Evolutionary conservation across 2,113 vertebrate species (phyloP), one percentile per base, ranked within the genome.

Genomic region (Tetrao urogallus): DNA sequence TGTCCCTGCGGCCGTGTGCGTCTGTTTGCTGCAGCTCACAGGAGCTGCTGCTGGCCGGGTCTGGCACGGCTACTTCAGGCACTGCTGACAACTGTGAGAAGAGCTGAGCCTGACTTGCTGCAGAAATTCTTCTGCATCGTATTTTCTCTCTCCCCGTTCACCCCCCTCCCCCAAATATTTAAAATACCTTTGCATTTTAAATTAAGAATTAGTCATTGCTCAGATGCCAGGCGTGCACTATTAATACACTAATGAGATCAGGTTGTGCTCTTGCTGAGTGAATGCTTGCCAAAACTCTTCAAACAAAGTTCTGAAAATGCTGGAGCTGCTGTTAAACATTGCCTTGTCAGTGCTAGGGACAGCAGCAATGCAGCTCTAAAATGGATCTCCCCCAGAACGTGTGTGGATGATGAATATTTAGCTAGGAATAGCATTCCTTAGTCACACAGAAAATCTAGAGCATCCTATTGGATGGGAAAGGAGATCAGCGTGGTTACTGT

Each of bases 101-200:
- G 78, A 84, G 50, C 57, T 18, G 34, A 79, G 74, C 30, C 21
- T 36, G 57, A 8, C 70, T 88, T 73, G 81, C 74, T 70, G 4
- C 58, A 73, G 58, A 79, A 87, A 79, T 90, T 82, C 36, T 84
- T 86, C 63, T 67, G 58, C 79, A 18, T 89, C 73, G 2, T 89
- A 43, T 88, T 87, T 94, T 75, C 83, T 91, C n/a, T 36, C 48
- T 32, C 36, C 21, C 63, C 19, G 17, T 56, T 79, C 88, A 21
- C n/a, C 8, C 71, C 38, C 16, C 54, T 27, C 52, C 90, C 60
- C 45, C 25, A 76, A 89, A 95, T 93, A 88, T 95, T 91, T 96
- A 27, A 76, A 92, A 95, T 94, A 93, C 86, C 40, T 94, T 65
- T 78, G 66, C 78, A 92, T 94, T 96, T 96, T 86, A 94, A 90